phyloP scores from a whole-genome alignment of 2,888 invertebrate species.

The Emesis castigata region DNA sequence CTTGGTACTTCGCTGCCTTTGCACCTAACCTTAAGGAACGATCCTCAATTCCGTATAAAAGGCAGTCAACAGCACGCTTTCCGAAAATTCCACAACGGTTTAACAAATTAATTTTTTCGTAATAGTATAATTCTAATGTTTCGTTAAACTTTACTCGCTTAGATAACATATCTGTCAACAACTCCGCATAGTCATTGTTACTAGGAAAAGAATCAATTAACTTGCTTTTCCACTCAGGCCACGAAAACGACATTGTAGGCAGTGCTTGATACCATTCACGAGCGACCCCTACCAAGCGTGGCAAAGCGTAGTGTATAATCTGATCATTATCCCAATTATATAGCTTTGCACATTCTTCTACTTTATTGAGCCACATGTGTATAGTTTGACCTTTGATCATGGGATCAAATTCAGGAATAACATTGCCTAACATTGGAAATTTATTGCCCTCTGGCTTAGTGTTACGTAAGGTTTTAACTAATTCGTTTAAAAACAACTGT shows the following conservation, averaged over 20 bases:
- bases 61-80: conserved; percentile 60
- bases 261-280: conserved; percentile 59
- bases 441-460: conserved; percentile 14
- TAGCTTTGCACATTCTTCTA: conserved; percentile 58
- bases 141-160: conserved; percentile 39
- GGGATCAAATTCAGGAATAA: conserved; percentile 58
- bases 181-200: conserved; percentile 52
- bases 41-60: conserved; percentile 63
- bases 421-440: conserved; percentile 37
- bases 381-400: conserved; percentile 50
- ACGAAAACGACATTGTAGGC: conserved; percentile 47
- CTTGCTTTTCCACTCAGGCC: conserved; percentile 60
- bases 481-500: not conserved
- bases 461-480: not conserved
- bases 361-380: conserved; percentile 52
- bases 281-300: conserved; percentile 55
- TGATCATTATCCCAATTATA: conserved; percentile 59
- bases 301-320: conserved; percentile 62
- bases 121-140: conserved; percentile 58
- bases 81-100: conserved; percentile 57
- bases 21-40: conserved; percentile 53
- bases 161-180: conserved; percentile 61
- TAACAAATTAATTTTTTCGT: conserved; percentile 59
- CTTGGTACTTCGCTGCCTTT: conserved; percentile 18
- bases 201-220: conserved; percentile 58